Evolutionary conservation across 2,888 invertebrate genomes (phyloP).

Genomic region (Mayetiola destructor): DNA sequence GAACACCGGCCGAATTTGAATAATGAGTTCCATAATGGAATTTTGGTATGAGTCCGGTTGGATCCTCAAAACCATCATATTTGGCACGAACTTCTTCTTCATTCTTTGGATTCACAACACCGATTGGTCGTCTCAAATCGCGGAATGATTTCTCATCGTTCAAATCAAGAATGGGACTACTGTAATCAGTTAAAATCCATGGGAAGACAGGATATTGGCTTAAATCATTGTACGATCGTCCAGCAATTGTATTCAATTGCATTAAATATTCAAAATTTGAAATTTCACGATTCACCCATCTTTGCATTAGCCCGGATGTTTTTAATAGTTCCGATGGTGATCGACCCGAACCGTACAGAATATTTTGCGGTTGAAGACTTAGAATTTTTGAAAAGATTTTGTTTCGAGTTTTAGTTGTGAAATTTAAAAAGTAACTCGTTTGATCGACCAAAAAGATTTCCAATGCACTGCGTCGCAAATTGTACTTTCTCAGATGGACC

Average conservation of each 20-base stretch:
- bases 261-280: slow-evolving; percentile 63
- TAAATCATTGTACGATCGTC: slow-evolving; percentile 61
- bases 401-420: slow-evolving; percentile 45
- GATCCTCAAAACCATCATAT: slow-evolving; percentile 42
- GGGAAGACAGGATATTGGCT: slow-evolving; percentile 70
- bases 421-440: slow-evolving; percentile 50
- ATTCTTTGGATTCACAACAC: slow-evolving; percentile 52
- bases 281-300: slow-evolving; percentile 52
- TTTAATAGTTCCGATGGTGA: slow-evolving; percentile 46
- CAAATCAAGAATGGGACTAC: slow-evolving; percentile 50
- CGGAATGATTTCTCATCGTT: slow-evolving; percentile 48
- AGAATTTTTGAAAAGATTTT: slow-evolving; percentile 45
- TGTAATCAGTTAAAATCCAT: slow-evolving; percentile 64
- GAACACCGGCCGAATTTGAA: slow-evolving; percentile 54
- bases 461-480: slow-evolving; percentile 46
- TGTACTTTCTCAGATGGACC: slow-evolving; percentile 48
- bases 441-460: slow-evolving; percentile 50
- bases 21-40: slow-evolving; percentile 66
- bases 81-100: slow-evolving; percentile 45
- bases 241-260: slow-evolving; percentile 30
- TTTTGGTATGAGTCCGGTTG: slow-evolving; percentile 45
- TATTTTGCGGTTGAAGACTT: slow-evolving; percentile 43
- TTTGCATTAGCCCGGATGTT: slow-evolving; percentile 44
- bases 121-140: slow-evolving; percentile 57
- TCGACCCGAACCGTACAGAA: slow-evolving; percentile 42